Evolutionary conservation across 1,140 invertebrate species (phyloP).

Genomic region (Hypothenemus hampei): DNA sequence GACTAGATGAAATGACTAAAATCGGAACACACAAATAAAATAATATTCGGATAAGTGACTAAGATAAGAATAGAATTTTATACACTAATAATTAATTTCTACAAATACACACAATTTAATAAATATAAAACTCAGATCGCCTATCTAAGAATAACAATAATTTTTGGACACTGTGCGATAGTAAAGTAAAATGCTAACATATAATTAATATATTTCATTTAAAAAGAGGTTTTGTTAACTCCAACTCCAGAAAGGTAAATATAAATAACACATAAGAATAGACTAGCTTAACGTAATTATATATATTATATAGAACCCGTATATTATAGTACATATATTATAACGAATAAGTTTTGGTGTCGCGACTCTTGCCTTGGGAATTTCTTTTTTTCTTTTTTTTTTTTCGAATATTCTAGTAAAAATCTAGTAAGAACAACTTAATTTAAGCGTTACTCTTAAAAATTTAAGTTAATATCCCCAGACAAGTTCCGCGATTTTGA

Average conservation of each 20-base stretch:
- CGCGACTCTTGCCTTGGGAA: conserved; percentile 37
- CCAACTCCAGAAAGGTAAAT: conserved; percentile 30
- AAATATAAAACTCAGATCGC: conserved; percentile 30
- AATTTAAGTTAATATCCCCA: conserved; percentile 41
- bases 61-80: conserved; percentile 27
- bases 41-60: conserved; percentile 24
- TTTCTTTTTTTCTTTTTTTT: too few relatives aligned
- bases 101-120: conserved; percentile 32
- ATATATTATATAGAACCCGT: conserved; percentile 43
- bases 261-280: conserved; percentile 41
- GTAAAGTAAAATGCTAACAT: conserved; percentile 31
- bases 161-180: conserved; percentile 34
- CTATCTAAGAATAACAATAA: conserved; percentile 31
- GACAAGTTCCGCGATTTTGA: conserved; percentile 41
- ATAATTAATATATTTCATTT: conserved; percentile 26
- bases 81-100: conserved; percentile 29
- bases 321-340: conserved; percentile 39
- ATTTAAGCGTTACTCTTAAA: conserved; percentile 19
- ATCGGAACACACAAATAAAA: conserved; percentile 16
- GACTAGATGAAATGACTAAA: conserved; percentile 29
- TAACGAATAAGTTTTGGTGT: conserved; percentile 39
- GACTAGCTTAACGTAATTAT: conserved; percentile 38
- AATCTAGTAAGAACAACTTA: conserved; percentile 42
- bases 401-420: too few relatives aligned
- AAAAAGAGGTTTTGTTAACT: conserved; percentile 25